These are phyloP conservation scores for Dryobota labecula DNA, from an alignment of 2,888 invertebrate genomes.

Conservation along the genomic window DNA sequence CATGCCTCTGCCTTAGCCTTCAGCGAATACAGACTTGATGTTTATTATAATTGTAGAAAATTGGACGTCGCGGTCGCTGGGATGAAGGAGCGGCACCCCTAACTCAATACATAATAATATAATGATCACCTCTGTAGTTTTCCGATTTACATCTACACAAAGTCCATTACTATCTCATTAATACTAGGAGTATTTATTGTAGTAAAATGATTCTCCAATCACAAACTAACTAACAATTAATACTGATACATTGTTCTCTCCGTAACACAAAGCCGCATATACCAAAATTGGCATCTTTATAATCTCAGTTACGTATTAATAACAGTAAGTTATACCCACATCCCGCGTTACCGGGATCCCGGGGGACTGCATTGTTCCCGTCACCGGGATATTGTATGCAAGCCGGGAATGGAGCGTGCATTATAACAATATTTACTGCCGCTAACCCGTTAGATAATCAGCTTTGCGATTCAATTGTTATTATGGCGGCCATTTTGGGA, in stretches of 20 bases:
- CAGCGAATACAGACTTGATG: neutral
- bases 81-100: too few species aligned
- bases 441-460: conserved; percentile 58
- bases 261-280: conserved; percentile 46
- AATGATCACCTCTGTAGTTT: neutral
- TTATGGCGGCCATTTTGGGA: conserved; percentile 41
- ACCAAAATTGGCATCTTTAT: conserved; percentile 70
- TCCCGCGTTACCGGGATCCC: conserved; percentile 66
- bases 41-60: neutral
- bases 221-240: conserved; percentile 24
- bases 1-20: neutral
- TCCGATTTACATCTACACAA: neutral
- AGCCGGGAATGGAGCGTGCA: conserved; percentile 57
- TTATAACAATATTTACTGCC: conserved; percentile 64
- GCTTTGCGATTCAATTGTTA: conserved; percentile 62
- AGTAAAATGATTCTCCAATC: conserved; percentile 10
- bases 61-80: neutral
- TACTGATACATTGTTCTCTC: conserved; percentile 31
- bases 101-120: neutral
- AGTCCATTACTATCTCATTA: conserved; percentile 15
- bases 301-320: conserved; percentile 69
- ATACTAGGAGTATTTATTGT: conserved; percentile 4
- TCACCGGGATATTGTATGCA: conserved; percentile 65
- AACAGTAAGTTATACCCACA: conserved; percentile 67
- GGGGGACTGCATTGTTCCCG: conserved; percentile 72